These are phyloP conservation scores for Sebastes aleutianus DNA, from an alignment of 2,797 vertebrate genomes.

Conservation along the genomic window DNA sequence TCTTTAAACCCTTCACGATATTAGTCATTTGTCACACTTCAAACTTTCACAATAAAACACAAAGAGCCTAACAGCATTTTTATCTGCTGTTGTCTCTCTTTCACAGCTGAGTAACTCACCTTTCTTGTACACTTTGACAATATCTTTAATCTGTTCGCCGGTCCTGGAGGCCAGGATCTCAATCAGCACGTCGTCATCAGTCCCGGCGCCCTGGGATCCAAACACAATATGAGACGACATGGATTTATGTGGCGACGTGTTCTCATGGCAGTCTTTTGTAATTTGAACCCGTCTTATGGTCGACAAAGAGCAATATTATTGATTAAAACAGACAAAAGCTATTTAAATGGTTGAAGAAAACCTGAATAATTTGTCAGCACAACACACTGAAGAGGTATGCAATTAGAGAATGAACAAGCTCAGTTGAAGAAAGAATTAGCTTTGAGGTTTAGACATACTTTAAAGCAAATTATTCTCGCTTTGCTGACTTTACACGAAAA, in stretches of 20 bases:
- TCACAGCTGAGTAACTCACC: slow-evolving; percentile 74
- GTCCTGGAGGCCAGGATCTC: slow-evolving; percentile 96
- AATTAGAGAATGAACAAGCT: neutral
- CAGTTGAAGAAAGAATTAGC: neutral
- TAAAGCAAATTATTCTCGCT: neutral
- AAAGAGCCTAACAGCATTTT: neutral
- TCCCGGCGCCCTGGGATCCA: slow-evolving; percentile 90
- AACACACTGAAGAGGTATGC: neutral
- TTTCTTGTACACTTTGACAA: slow-evolving; percentile 90
- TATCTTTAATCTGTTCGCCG: slow-evolving; percentile 81
- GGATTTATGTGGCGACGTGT: neutral
- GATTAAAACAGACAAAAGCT: neutral
- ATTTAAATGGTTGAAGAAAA: neutral
- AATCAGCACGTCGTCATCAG: slow-evolving; percentile 90
- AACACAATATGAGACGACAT: slow-evolving; percentile 16
- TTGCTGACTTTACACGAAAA: neutral
- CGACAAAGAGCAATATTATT: neutral
- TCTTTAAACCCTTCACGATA: no score
- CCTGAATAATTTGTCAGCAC: neutral
- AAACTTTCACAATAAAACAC: neutral
- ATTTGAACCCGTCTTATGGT: neutral
- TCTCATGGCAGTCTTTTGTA: neutral
- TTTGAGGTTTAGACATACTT: neutral
- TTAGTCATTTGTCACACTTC: neutral
- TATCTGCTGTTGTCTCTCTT: neutral